A percentile compares a stretch with the other conserved stretches of the same genome.
phyloP scores from a whole-genome alignment of 1,140 invertebrate genomes.

The Drosophila persimilis region DNA sequence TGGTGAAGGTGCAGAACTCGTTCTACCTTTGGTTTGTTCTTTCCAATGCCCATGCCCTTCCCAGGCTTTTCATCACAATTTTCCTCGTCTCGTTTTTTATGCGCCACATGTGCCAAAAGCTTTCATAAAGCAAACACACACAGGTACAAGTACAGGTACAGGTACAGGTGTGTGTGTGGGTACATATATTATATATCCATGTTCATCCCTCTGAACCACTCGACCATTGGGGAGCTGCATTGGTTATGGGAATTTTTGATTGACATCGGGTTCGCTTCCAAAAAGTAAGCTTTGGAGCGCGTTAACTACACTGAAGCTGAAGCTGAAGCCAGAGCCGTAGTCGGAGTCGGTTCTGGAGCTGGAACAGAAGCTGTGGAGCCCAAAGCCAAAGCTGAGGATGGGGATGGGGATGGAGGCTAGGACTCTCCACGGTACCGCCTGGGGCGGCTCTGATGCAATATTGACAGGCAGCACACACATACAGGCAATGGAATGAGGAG shows the following conservation, averaged over 20 bases:
- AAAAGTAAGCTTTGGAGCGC: slow-evolving; percentile 58
- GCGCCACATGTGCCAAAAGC: slow-evolving; percentile 78
- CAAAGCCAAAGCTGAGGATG: slow-evolving; percentile 12
- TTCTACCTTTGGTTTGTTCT: slow-evolving; percentile 6
- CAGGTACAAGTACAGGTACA: slow-evolving; percentile 9
- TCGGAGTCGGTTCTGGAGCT: slow-evolving; percentile 9
- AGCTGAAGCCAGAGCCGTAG: slow-evolving; percentile 19
- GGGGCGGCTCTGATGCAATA: slow-evolving; percentile 76
- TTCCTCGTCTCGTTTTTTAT: slow-evolving; percentile 74
- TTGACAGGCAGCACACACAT: slow-evolving; percentile 67
- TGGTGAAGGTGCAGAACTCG: slow-evolving; percentile 32
- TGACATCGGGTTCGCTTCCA: slow-evolving; percentile 65
- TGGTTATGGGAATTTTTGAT: slow-evolving; percentile 82
- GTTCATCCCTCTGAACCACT: slow-evolving; percentile 43
- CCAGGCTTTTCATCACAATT: slow-evolving; percentile 47
- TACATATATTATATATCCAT: slow-evolving; percentile 16
- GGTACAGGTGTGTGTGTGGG: slow-evolving; percentile 12
- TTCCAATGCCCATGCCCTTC: too few relatives aligned
- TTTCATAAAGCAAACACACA: slow-evolving; percentile 73
- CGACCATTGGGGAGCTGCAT: slow-evolving; percentile 62
- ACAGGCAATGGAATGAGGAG: slow-evolving; percentile 4
- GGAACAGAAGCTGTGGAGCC: slow-evolving; percentile 18
- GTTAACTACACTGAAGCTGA: slow-evolving; percentile 68
- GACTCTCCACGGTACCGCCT: slow-evolving; percentile 38
- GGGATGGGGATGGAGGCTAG: not conserved